Base-by-base conservation (phyloP, 2,797 vertebrate genomes). In the Myotis planiceps region DNA sequence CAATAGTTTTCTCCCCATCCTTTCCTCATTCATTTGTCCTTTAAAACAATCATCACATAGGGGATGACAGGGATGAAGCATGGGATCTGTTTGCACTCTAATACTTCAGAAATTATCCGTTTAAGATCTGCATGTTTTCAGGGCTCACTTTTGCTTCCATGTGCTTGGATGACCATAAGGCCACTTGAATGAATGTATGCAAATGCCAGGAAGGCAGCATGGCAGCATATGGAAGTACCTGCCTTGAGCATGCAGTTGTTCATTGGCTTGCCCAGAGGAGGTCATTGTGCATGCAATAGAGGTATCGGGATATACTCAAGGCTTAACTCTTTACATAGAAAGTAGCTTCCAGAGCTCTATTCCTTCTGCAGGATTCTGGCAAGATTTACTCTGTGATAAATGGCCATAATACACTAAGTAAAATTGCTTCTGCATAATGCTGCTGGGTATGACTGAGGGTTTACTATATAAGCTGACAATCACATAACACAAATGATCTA, bases 361-460 rank as follows among this genome's bases (percentile, higher is more conserved):
- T 39, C 45, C 84, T 83, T 76, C 69, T 80, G 47, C 18, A 51
- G 66, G 23, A 37, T 68, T 60, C 34, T 75, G 89, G 79, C 23
- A 76, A 92, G 92, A 96, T 93, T 88, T 55, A 80, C 21, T 79
- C 37, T 32, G 27, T 94, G 92, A 95, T 93, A 96, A 95, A 92
- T 51, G 84, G 27, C 51, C 65, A 39, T 81, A 83, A 93, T 89
- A 63, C 58, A 88, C 80, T 68, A 95, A 58, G 49, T 84, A 72
- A 93, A 95, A 97, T 42, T 80, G n/a, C 47, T 47, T 94, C 53
- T 90, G 85, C 72, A 63, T 68, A 94, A 90, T 93, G 94, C 90
- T 88, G 9, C 65, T 89, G 34, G 29, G 37, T 75, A 29, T 83
- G 78, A 75, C 47, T 75, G 47, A 65, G 45, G 92, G 88, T 94